These are phyloP conservation scores for Bombyx huttoni DNA, from an alignment of 2,888 invertebrate genomes.

Conservation along the genomic window DNA sequence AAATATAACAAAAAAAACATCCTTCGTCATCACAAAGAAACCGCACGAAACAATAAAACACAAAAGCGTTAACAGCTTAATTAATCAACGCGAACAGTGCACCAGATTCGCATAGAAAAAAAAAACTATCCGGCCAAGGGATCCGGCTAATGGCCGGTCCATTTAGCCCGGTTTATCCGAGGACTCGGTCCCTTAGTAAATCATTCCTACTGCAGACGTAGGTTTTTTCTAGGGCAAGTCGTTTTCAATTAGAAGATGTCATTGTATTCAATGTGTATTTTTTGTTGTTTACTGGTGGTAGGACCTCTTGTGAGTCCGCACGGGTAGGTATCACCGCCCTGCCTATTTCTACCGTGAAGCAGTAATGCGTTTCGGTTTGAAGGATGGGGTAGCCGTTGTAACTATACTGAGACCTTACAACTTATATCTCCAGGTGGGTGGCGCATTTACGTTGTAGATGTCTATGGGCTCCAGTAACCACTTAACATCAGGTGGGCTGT, in stretches of 20 bases:
- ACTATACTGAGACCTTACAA: too few species aligned
- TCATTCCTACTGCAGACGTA: conserved; percentile 20
- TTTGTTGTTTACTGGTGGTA: too few species aligned
- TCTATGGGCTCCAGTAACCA: too few species aligned
- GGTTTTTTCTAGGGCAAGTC: conserved; percentile 22
- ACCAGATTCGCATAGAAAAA: conserved; percentile 17
- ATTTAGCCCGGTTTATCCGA: conserved; percentile 40
- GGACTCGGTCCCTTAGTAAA: conserved; percentile 33
- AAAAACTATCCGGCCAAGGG: conserved; percentile 27
- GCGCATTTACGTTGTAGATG: too few species aligned
- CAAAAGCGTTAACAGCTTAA: conserved; percentile 23
- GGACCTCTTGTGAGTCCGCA: too few species aligned
- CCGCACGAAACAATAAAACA: conserved; percentile 5
- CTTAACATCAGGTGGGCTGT: too few species aligned
- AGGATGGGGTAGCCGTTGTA: too few species aligned
- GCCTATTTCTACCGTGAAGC: too few species aligned
- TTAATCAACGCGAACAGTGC: conserved; percentile 24
- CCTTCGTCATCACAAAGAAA: conserved; percentile 5
- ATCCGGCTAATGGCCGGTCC: conserved; percentile 39
- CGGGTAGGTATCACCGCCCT: too few species aligned
- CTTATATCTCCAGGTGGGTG: too few species aligned
- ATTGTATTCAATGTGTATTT: conserved; percentile 5
- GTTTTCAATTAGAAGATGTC: conserved; percentile 24
- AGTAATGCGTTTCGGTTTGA: too few species aligned
- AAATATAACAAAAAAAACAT: not conserved